Conservation (phyloP, 2,888 invertebrate genomes). For the Ganaspis brasiliensis region DNA sequence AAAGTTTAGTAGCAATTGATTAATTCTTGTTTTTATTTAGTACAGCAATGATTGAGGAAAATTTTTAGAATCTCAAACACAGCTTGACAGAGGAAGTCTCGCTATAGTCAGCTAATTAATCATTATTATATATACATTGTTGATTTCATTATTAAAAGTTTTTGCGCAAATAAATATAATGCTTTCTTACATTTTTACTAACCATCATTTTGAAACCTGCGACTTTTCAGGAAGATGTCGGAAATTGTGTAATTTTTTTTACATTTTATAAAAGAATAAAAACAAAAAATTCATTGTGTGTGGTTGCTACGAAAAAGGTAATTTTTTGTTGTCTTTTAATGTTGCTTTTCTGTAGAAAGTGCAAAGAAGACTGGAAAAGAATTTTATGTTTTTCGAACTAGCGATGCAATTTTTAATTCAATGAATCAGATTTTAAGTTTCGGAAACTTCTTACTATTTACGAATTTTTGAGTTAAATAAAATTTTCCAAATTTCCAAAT, state of each 20-base stretch:
- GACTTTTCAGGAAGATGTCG: conserved; percentile 47
- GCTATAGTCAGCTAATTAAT: conserved; percentile 62
- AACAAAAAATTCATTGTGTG: conserved; percentile 40
- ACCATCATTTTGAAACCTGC: conserved; percentile 71
- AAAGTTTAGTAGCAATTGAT: background rate
- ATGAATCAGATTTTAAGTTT: too few relatives aligned
- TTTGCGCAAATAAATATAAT: conserved; percentile 77
- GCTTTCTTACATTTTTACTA: conserved; percentile 77
- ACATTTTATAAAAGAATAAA: background rate
- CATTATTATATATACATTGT: conserved; percentile 70
- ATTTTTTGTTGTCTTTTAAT: conserved; percentile 9
- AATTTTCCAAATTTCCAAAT: too few relatives aligned
- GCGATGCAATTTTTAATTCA: too few relatives aligned
- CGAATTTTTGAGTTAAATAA: too few relatives aligned
- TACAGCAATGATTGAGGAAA: background rate
- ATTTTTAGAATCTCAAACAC: conserved; percentile 56
- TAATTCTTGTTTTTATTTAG: too few relatives aligned
- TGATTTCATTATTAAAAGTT: conserved; percentile 68
- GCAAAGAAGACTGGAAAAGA: too few relatives aligned
- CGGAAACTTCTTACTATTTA: too few relatives aligned
- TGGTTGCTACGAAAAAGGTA: conserved; percentile 22
- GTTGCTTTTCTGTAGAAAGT: conserved; percentile 25
- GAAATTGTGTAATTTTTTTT: background rate
- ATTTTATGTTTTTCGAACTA: background rate
- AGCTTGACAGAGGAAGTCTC: conserved; percentile 74